Evolutionary conservation across 2,797 vertebrate species (phyloP), one percentile per base, ranked within the genome.

Genomic region (Anabas testudineus): DNA sequence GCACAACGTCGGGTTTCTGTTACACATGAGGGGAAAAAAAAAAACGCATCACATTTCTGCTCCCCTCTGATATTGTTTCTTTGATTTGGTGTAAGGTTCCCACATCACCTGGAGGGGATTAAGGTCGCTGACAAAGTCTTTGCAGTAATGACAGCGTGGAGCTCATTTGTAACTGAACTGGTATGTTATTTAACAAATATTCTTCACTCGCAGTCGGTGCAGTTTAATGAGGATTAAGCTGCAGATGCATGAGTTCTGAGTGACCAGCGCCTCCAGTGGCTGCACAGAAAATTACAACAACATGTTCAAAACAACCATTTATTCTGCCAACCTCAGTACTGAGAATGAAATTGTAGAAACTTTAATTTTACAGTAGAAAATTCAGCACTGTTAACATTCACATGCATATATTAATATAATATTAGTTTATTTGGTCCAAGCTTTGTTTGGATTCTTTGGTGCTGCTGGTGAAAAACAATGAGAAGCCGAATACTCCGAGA

Each of bases 1-100:
- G 37, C 24, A 53, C 52, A n/a, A 46, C 54, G 51, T 13, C 58
- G 37, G 48, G 42, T 55, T 58, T 67, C 13, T 37, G 0, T 59
- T 62, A 19, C 63, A 15, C 34, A 4, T 13, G 57, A 1, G 2
- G 1, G 7, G 5, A 43, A 67, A 34, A 30, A 30, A 13, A n/a
- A 28, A 7, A 1, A 22, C 49, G 7, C 8, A 0, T 22, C 46
- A 71, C 36, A 19, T 37, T 39, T 15, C 21, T 21, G 61, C 15
- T 32, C 36, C 42, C 1, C 12, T 62, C 5, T 60, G 60, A 54
- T 57, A 42, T 60, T 37, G 0, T 39, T 18, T 21, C 21, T 47
- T 22, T 55, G 51, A 51, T 39, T 51, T 15, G 28, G 10, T 59
- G 16, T 9, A 12, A 30, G 2, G 34, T 34, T 0, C 0, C 18